Evolutionary conservation across 2,113 vertebrate genomes (phyloP), one percentile per base, ranked within the genome.

Genomic region (Tetrax tetrax): DNA sequence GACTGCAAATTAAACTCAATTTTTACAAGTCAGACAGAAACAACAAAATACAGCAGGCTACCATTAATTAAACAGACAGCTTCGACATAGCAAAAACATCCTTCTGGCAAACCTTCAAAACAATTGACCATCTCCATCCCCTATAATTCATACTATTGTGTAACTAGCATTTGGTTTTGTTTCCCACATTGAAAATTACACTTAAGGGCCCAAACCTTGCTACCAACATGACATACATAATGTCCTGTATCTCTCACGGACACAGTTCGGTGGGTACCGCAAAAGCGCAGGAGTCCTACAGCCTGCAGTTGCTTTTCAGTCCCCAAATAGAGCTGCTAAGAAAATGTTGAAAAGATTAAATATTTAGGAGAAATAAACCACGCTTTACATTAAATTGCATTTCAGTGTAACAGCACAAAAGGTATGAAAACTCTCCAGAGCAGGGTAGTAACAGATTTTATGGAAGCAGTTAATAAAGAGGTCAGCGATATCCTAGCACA

Each of bases 31-130:
- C n/a, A 80, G 35, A 28, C 29, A 60, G 65, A 89, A 88, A 86
- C 81, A 97, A 71, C 56, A 94, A 93, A 51, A 96, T 94, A 78
- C 41, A 76, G 79, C n/a, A 82, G 69, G 69, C 80, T 86, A 88
- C 94, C 89, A 92, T 80, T 41, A 71, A 93, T 95, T 96, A 95
- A 75, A 91, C 70, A 60, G 48, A 65, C 61, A 80, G 48, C 45
- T 89, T 82, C 84, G 79, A 86, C 76, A 31, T 2, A 83, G 87
- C 75, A 87, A 75, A 96, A 95, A 68, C 59, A 90, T n/a, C 69
- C 83, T 95, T 61, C 78, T 53, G 91, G 93, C 71, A 96, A 88
- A 33, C 12, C 64, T 69, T 74, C 63, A 18, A 38, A 85, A 69
- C 33, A 57, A 64, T 50, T 51, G 38, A 57, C 19, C 37, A 37